A percentile compares a stretch with the other conserved stretches of the same genome.
These are phyloP conservation scores for Antidorcas marsupialis DNA, from an alignment of 2,113 vertebrate genomes.

Conservation along the genomic window DNA sequence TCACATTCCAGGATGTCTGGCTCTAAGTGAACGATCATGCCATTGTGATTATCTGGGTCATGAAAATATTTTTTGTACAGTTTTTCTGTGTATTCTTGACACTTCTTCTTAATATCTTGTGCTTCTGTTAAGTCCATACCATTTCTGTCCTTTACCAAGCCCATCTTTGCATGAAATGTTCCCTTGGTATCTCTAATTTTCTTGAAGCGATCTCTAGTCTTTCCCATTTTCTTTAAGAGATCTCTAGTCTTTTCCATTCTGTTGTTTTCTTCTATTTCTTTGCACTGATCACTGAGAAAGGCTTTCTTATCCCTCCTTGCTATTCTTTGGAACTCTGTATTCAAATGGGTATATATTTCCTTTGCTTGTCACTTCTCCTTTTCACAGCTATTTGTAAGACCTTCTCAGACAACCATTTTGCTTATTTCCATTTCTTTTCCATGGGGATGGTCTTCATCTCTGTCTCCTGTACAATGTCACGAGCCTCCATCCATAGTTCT, in stretches of 20 bases:
- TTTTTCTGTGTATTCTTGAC: neutral
- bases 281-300: neutral
- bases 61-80: neutral
- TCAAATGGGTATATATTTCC: neutral
- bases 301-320: neutral
- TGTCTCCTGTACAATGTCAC: neutral
- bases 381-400: neutral
- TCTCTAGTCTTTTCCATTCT: neutral
- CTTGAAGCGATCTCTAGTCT: neutral
- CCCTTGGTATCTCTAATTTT: neutral
- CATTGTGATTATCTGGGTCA: neutral
- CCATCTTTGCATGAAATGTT: neutral
- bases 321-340: neutral
- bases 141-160: neutral
- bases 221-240: neutral
- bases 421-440: neutral
- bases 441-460: neutral
- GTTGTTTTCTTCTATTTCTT: neutral
- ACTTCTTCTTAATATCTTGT: neutral
- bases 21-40: neutral
- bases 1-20: neutral
- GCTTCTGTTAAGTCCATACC: neutral
- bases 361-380: neutral
- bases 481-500: neutral
- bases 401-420: neutral